These are phyloP conservation scores for Harpegnathos saltator DNA, from an alignment of 1,140 invertebrate species.

Conservation along the genomic window DNA sequence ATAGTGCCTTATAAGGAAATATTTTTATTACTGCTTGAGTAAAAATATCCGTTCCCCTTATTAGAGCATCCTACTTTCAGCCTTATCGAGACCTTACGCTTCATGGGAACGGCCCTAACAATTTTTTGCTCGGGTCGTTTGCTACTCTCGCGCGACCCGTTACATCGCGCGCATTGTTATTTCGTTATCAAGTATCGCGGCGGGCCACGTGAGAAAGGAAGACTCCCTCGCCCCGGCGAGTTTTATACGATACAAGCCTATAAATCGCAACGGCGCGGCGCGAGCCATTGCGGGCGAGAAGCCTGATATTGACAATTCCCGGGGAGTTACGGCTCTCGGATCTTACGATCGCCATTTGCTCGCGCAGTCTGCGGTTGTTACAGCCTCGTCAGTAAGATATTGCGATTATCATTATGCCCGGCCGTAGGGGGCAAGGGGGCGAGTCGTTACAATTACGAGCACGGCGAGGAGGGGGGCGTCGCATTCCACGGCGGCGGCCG, in stretches of 20 bases:
- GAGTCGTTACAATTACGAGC: neutral
- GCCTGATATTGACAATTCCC: constrained; percentile 45
- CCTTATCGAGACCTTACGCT: no score
- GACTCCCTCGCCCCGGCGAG: neutral
- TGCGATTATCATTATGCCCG: constrained; percentile 48
- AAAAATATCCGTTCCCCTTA: no score
- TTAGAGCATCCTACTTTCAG: no score
- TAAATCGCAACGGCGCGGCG: constrained; percentile 11
- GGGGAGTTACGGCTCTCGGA: constrained; percentile 18
- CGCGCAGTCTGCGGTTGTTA: constrained; percentile 34
- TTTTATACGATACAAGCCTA: constrained; percentile 3
- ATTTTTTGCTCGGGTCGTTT: no score
- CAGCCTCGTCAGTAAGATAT: constrained; percentile 46
- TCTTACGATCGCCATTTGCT: constrained; percentile 37
- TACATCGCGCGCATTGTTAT: neutral
- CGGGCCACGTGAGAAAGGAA: no score
- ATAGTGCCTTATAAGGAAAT: no score
- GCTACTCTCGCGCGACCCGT: no score
- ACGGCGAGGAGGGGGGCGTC: no score
- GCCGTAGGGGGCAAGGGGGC: neutral
- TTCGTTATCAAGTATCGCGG: no score
- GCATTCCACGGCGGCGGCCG: no score
- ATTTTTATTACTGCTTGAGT: no score
- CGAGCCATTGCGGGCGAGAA: constrained; percentile 1
- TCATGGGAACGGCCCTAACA: no score